Evolutionary conservation across 2,888 invertebrate species (phyloP), one percentile per base, ranked within the genome.

Genomic region (Charanyca ferruginea): DNA sequence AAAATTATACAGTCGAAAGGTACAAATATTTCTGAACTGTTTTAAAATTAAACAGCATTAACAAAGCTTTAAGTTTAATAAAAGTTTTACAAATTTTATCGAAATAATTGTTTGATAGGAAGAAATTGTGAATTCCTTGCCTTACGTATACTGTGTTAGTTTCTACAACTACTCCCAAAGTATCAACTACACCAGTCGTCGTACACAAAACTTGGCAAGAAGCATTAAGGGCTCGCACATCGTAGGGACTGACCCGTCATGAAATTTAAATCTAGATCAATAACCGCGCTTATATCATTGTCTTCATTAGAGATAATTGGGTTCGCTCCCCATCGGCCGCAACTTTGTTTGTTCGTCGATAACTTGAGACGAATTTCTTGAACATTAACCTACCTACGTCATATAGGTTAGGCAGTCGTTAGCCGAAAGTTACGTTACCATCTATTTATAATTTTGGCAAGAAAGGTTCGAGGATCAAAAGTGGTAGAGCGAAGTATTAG

Each of bases 251-350:
- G 95, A 95, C 95, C 95, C 95, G 93, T 94, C 94, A 93, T 95
- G 95, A 95, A 95, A 95, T 95, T 95, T 94, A 95, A 95, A 95
- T 95, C 95, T 95, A 95, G 95, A 95, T 95, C 95, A 95, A 95
- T 95, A 95, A 94, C 95, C 94, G 89, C 91, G 95, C 95, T 95
- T 95, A 95, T 95, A 95, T 96, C 96, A 96, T 95, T 96, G 96
- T 96, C 96, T 95, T 96, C 96, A 96, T 96, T 96, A 96, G 92
- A 93, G 95, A 93, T 96, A 96, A 96, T 96, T 96, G 96, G 95
- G 95, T 96, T 91, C 89, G 89, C 91, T 94, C 94, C 94, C 93
- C 90, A 89, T 89, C 90, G 93, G 91, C 91, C 92, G 85, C 90
- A 95, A 94, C 92, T 94, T 94, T 95, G 95, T 95, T 94, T 94